A percentile compares a stretch with the other conserved stretches of the same genome.
These are phyloP conservation scores for Podarcis cretensis DNA, from an alignment of 2,113 vertebrate species.

Conservation along the genomic window DNA sequence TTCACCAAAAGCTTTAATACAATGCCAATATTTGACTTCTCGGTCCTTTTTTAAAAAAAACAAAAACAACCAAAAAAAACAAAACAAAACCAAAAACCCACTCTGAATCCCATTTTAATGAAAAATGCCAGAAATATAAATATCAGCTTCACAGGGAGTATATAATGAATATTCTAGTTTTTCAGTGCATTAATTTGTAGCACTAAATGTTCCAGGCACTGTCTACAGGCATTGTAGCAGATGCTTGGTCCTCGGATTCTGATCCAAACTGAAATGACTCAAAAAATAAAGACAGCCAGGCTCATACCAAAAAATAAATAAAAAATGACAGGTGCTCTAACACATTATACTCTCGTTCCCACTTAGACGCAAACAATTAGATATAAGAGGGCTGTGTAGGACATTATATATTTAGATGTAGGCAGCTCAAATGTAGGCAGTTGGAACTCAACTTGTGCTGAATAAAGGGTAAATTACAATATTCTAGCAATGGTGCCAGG, in stretches of 20 bases:
- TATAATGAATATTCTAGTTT: background rate
- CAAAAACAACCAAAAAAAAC: no score
- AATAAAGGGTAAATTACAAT: background rate
- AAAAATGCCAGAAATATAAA: background rate
- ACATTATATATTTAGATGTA: background rate
- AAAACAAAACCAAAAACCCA: background rate
- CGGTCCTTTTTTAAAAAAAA: background rate
- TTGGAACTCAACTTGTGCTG: background rate
- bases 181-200: background rate
- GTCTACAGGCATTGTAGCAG: background rate
- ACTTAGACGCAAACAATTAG: background rate
- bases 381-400: background rate
- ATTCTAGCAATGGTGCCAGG: background rate
- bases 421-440: no score
- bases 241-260: conserved; percentile 30
- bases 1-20: background rate
- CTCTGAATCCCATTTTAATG: conserved; percentile 2
- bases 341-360: background rate
- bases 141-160: background rate
- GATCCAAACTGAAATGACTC: conserved; percentile 10
- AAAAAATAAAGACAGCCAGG: background rate
- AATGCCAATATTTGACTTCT: background rate
- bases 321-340: background rate
- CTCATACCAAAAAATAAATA: background rate
- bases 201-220: background rate